Evolutionary conservation across 2,888 invertebrate genomes (phyloP).

Genomic region (Euplagia quadripunctaria): DNA sequence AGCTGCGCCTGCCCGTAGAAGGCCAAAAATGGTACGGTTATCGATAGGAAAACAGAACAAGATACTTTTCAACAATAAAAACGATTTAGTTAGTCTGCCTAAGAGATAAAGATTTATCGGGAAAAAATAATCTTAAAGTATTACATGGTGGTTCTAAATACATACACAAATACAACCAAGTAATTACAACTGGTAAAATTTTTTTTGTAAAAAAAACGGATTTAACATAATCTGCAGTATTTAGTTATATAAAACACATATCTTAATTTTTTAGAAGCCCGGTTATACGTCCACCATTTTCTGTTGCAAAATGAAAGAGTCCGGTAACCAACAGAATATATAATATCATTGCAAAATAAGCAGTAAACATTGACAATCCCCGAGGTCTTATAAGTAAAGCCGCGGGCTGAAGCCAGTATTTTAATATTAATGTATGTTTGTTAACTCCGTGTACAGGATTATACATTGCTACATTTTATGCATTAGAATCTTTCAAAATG

Average conservation of each 20-base stretch:
- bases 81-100: not conserved
- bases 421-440: slow-evolving; percentile 44
- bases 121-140: not conserved
- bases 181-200: too few species aligned
- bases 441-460: slow-evolving; percentile 29
- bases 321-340: slow-evolving; percentile 38
- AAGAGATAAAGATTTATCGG: not conserved
- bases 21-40: too few species aligned
- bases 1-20: too few species aligned
- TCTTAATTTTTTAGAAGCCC: not conserved
- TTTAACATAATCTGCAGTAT: too few species aligned
- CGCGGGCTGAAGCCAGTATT: slow-evolving; percentile 31
- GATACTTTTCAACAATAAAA: not conserved
- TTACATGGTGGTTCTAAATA: not conserved
- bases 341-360: slow-evolving; percentile 29
- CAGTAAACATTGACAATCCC: slow-evolving; percentile 42
- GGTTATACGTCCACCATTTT: slow-evolving; percentile 23
- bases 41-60: too few species aligned
- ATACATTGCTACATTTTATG: slow-evolving; percentile 26
- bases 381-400: slow-evolving; percentile 40
- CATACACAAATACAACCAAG: too few species aligned
- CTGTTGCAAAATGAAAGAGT: slow-evolving; percentile 32
- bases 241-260: too few species aligned
- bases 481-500: slow-evolving; percentile 39
- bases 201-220: too few species aligned